Base-by-base conservation (phyloP, 2,113 vertebrate genomes). In the Mastomys coucha region DNA sequence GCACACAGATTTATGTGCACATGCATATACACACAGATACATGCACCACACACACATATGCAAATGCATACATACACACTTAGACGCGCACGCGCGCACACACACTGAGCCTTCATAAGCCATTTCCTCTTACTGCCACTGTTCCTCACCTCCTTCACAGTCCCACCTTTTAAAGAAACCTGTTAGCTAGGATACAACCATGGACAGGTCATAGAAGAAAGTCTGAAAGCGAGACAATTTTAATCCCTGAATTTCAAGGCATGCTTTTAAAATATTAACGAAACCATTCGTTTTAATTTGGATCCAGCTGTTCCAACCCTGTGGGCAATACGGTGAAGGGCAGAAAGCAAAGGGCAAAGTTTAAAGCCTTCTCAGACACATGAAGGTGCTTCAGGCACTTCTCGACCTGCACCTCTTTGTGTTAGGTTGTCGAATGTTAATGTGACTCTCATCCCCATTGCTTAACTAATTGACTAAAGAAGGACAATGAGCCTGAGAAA, bases 191-290 rank as follows among this genome's bases (percentile, higher is more conserved):
- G 36, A 69, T 16, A 96, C 69, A 78, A 93, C 82, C 72, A 87
- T 6, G 33, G 53, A 78, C 36, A 94, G 39, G 36, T 96, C 67
- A 96, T 39, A 95, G 33, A 91, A 96, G 65, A 89, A 93, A 91
- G 5, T 95, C 56, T 80, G 82, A 87, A 93, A 85, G 75, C 31
- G 45, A 17, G 14, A 86, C 69, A 31, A 22, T 89, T 94, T 94
- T 94, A 93, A 93, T 93, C 86, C 91, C 58, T 70, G 36, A 75
- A 24, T 91, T 95, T 89, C 84, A 95, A 42, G 17, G 56, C 42
- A 87, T 91, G 88, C 42, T 95, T 97, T 96, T 70, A 89, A 95
- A 89, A 65, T 95, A 81, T 88, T 95, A 92, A 94, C 51, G 4
- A 96, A 96, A 65, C 20, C 49, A 85, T 93, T 81, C 92, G 89